phyloP scores from a whole-genome alignment of 2,888 invertebrate species.

The Erannis defoliaria region DNA sequence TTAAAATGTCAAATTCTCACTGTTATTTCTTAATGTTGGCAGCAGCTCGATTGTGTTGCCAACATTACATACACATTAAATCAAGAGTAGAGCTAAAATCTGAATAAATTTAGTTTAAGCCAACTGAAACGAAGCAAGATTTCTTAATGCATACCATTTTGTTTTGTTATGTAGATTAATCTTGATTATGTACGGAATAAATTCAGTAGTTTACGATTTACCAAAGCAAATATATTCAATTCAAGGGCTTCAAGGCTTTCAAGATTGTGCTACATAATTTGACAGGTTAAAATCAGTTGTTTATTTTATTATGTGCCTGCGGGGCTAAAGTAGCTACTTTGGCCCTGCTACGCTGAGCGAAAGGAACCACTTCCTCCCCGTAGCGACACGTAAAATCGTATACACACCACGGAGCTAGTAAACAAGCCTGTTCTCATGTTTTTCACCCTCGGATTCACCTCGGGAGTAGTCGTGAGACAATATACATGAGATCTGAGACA shows the following conservation, averaged over 20 bases:
- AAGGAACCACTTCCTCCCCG: no score
- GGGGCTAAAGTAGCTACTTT: no score
- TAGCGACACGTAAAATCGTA: no score
- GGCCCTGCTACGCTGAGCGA: no score
- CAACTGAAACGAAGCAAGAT: background rate
- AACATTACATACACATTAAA: background rate
- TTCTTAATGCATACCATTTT: background rate
- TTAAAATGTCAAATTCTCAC: conserved; percentile 55
- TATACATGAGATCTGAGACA: no score
- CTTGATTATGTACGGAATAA: background rate
- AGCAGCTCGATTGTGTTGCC: conserved; percentile 5
- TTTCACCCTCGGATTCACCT: no score
- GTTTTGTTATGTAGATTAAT: conserved; percentile 16
- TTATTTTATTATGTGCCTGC: no score
- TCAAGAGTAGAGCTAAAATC: background rate
- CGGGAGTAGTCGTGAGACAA: no score
- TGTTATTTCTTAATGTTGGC: conserved; percentile 31
- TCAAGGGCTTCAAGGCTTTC: background rate
- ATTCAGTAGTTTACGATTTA: conserved; percentile 5
- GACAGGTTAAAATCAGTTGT: no score
- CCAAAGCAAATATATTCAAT: background rate
- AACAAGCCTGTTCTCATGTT: no score
- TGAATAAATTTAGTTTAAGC: conserved; percentile 5
- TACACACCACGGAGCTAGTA: no score
- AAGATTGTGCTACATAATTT: no score